Evolutionary conservation across 2,888 invertebrate genomes (phyloP).

Genomic region (Tetheella fluctuosa): DNA sequence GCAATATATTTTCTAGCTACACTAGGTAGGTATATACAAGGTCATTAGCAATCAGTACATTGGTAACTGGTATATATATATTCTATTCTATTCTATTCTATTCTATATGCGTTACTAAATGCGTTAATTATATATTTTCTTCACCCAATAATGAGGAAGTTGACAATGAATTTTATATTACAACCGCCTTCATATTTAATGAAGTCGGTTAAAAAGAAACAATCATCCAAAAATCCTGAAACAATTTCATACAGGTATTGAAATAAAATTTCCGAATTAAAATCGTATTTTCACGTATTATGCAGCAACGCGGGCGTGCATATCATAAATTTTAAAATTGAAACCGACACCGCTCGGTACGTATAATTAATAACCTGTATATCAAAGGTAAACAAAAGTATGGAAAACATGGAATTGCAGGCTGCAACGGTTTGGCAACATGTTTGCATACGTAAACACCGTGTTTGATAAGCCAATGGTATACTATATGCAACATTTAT

Average conservation of each 20-base stretch:
- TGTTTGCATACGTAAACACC: constrained; percentile 54
- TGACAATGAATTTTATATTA: too few species aligned
- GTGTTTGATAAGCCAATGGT: constrained; percentile 32
- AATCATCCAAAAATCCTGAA: not conserved
- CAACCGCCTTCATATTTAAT: too few species aligned
- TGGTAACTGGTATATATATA: too few species aligned
- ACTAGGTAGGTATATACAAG: too few species aligned
- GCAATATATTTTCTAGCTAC: too few species aligned
- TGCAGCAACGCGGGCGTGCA: constrained; percentile 46
- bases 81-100: too few species aligned
- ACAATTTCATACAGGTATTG: not conserved
- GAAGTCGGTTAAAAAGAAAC: not conserved
- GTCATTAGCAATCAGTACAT: too few species aligned
- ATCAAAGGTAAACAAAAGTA: constrained; percentile 54
- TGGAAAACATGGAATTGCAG: constrained; percentile 36
- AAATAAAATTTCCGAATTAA: constrained; percentile 27
- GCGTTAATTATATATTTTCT: too few species aligned
- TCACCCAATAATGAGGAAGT: too few species aligned
- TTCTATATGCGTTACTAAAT: too few species aligned
- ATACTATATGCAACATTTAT: constrained; percentile 16
- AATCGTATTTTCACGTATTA: constrained; percentile 45
- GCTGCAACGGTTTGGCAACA: constrained; percentile 31
- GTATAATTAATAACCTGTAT: constrained; percentile 54
- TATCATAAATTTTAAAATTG: constrained; percentile 64
- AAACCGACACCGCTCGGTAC: constrained; percentile 28